A percentile compares a stretch with the other conserved stretches of the same genome.
Conservation (phyloP, 1,140 invertebrate species). For the Leptopilina boulardi region DNA sequence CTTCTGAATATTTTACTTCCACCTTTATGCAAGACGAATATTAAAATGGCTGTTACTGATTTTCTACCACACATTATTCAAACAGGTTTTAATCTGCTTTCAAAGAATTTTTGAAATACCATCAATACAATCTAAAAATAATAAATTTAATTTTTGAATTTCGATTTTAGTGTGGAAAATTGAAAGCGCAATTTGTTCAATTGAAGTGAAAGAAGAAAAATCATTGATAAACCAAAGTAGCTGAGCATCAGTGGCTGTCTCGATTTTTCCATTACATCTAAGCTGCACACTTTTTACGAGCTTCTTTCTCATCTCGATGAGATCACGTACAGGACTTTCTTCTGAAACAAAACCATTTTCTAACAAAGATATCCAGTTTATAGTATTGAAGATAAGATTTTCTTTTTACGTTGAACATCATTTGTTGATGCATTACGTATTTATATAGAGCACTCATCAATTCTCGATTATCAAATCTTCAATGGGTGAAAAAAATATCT, state of each 20-base stretch:
- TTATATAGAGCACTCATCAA: background rate
- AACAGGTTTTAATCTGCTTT: background rate
- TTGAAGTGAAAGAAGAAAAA: background rate
- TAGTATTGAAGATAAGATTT: constrained; percentile 3
- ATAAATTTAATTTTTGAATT: no score
- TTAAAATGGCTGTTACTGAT: constrained; percentile 9
- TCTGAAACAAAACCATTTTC: constrained; percentile 14
- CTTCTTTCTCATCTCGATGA: background rate
- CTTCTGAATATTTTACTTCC: constrained; percentile 21
- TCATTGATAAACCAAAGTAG: background rate
- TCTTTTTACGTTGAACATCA: background rate
- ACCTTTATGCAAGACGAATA: constrained; percentile 21
- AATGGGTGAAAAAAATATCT: background rate
- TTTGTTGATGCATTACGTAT: background rate
- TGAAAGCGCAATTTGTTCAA: background rate
- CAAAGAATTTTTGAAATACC: background rate
- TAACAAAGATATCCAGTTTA: constrained; percentile 7
- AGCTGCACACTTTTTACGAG: constrained; percentile 3
- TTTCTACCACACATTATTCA: constrained; percentile 1
- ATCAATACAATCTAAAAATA: no score
- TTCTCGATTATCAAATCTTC: background rate
- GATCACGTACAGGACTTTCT: constrained; percentile 14
- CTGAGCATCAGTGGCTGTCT: background rate
- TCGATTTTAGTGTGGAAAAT: background rate
- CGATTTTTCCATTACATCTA: constrained; percentile 5